Evolutionary conservation across 2,888 invertebrate species (phyloP), one percentile per base, ranked within the genome.

Genomic region (Camptogramma bilineatum): DNA sequence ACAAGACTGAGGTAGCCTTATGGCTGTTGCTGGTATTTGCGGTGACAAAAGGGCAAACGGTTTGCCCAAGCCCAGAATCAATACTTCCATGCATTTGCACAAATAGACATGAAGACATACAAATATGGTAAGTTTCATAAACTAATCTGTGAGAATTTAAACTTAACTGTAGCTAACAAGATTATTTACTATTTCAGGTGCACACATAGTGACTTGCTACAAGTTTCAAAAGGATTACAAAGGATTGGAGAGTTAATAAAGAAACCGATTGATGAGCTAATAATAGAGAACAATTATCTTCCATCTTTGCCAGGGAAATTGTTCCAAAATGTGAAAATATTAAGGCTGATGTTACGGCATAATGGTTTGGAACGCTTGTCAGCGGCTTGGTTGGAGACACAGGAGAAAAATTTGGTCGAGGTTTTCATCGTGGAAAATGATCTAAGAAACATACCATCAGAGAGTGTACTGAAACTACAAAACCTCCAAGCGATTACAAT

Each of bases 391-490:
- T 86, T 97, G 56, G 95, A 96, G 60, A 96, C 96, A 19, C 94
- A 97, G 57, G 97, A 97, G 85, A 94, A 94, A 46, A 95, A 95
- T 54, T 88, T 98, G 34, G 95, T 97, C 73, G 98, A 98, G 89
- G 94, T 98, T 60, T 98, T 96, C 77, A 94, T 98, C 31, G 97
- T 97, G 1, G 98, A 98, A 86, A 96, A 97, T 16, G 96, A 96
- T 71, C 84, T 98, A 54, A 94, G 96, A 66, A 97, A 95, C 73
- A 91, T 97, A 54, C 97, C 97, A 0, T 94, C 95, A 0, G 97
- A 97, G 83, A 96, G 97, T 74, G 87, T 98, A 52, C 94, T 95
- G 69, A 95, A 96, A 76, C 89, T 97, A 75, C 94, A 95, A 74
- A 95, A 95, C 71, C 91, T 97, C 58, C 96, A 97, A 92, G 98